Evolutionary conservation across 2,113 vertebrate genomes (phyloP).

Genomic region (Coryphaenoides rupestris): DNA sequence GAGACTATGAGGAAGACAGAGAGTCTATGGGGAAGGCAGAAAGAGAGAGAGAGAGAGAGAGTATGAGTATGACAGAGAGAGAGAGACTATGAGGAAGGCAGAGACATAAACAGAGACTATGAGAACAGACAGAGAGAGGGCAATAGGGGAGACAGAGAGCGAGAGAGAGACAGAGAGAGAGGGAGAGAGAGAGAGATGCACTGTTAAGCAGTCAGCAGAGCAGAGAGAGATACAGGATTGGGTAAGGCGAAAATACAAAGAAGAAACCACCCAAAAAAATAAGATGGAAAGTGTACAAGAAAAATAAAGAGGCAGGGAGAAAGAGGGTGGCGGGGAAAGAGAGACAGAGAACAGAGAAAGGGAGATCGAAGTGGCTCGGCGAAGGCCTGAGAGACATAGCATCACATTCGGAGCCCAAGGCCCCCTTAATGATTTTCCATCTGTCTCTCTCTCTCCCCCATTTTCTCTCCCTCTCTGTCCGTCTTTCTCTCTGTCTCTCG

Average conservation of each 20-base stretch:
- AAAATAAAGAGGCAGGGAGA: background rate
- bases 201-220: no score
- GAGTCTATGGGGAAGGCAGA: no score
- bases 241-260: no score
- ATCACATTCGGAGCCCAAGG: conserved; percentile 52
- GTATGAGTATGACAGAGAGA: background rate
- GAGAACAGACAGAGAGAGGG: conserved; percentile 28
- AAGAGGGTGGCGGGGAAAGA: no score
- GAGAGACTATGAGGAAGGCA: no score
- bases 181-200: background rate
- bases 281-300: background rate
- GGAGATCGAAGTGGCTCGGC: conserved; percentile 36
- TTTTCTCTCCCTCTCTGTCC: conserved; percentile 12
- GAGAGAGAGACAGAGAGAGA: conserved; percentile 17
- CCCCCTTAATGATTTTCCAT: conserved; percentile 61
- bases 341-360: background rate
- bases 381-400: conserved; percentile 42
- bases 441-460: conserved; percentile 12
- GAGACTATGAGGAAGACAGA: background rate
- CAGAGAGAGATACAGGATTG: no score
- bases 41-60: background rate
- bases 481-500: conserved; percentile 16
- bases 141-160: background rate
- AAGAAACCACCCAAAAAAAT: no score
- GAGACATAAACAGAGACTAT: no score